These are phyloP conservation scores for Himalopsyche tibetana DNA, from an alignment of 2,888 invertebrate genomes.

Conservation along the genomic window DNA sequence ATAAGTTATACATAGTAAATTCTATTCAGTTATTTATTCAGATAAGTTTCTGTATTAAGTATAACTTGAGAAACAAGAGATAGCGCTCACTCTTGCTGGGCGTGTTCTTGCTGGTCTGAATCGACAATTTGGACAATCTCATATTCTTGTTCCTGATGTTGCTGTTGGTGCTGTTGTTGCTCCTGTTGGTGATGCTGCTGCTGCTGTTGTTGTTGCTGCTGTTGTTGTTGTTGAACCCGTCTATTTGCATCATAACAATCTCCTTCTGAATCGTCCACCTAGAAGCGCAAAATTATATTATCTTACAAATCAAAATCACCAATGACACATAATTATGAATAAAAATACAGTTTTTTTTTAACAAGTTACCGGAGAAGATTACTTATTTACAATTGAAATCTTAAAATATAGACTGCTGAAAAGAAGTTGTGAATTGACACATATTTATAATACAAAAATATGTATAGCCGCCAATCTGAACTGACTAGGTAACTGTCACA, in stretches of 20 bases:
- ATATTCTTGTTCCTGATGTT: constrained; percentile 63
- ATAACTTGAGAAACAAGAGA: not conserved
- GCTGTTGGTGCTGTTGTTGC: constrained; percentile 55
- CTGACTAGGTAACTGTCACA: no score
- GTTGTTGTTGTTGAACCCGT: constrained; percentile 26
- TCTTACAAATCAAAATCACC: no score
- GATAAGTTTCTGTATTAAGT: not conserved
- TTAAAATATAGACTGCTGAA: no score
- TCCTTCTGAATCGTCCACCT: constrained; percentile 63
- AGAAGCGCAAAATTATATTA: not conserved
- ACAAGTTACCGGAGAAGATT: no score
- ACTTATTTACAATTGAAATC: no score
- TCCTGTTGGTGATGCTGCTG: constrained; percentile 42
- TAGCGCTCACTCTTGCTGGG: constrained; percentile 52
- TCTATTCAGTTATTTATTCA: not conserved
- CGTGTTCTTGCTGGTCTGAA: constrained; percentile 50
- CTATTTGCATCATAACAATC: constrained; percentile 56
- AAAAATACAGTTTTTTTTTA: no score
- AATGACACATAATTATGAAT: no score
- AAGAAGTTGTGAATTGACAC: no score
- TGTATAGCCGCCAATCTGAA: no score
- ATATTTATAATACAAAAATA: no score
- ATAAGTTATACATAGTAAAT: no score
- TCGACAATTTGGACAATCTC: constrained; percentile 65
- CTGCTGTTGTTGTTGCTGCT: no score